phyloP scores from a whole-genome alignment of 2,888 invertebrate species.

The Heliconius hortense region DNA sequence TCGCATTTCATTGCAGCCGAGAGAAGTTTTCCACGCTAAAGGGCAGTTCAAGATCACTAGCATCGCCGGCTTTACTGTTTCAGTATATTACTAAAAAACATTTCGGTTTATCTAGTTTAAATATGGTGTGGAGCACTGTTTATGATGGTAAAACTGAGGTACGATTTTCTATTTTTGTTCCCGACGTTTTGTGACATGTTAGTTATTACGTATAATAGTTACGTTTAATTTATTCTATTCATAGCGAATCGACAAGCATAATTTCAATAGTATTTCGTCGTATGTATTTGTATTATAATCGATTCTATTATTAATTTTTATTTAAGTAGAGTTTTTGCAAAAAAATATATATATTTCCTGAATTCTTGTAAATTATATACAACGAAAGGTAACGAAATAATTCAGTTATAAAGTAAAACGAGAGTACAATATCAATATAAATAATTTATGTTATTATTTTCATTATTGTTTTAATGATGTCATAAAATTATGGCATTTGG shows the following conservation, averaged over 20 bases:
- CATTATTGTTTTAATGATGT: slow-evolving; percentile 12
- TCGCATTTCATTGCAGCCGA: slow-evolving; percentile 63
- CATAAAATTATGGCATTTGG: neutral
- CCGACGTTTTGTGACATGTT: slow-evolving; percentile 20
- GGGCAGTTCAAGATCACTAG: slow-evolving; percentile 82
- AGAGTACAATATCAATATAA: neutral
- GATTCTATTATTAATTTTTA: neutral
- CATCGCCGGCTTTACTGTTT: slow-evolving; percentile 60
- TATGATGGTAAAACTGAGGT: slow-evolving; percentile 54
- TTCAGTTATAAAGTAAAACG: neutral
- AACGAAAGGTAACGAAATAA: neutral
- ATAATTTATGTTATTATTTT: slow-evolving; percentile 13
- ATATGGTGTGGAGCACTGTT: slow-evolving; percentile 45
- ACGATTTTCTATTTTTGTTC: slow-evolving; percentile 38
- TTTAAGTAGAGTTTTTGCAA: neutral
- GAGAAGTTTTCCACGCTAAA: slow-evolving; percentile 72
- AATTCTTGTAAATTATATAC: neutral
- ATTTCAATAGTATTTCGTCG: neutral
- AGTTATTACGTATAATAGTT: slow-evolving; percentile 14
- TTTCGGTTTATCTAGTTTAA: slow-evolving; percentile 16
- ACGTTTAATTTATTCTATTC: slow-evolving; percentile 8
- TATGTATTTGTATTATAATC: slow-evolving; percentile 4
- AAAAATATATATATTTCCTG: neutral
- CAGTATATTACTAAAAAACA: slow-evolving; percentile 18
- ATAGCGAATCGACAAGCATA: neutral